Base-by-base conservation (phyloP, 2,797 vertebrate species). In the Cossypha polioptera region DNA sequence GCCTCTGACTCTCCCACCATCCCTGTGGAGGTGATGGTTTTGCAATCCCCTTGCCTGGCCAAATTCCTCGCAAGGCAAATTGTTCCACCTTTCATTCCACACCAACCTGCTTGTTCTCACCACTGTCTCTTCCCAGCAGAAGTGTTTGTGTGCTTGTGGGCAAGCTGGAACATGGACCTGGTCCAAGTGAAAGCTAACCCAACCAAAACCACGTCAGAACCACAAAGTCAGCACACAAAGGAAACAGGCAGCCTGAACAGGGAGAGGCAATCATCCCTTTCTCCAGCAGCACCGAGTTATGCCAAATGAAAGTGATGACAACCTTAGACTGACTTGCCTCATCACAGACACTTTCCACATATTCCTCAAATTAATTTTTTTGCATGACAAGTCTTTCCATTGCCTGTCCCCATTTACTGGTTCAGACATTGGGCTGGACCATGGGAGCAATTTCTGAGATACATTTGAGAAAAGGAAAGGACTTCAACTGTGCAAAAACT, bases 221-320 rank as follows among this genome's bases (percentile, higher is more conserved):
- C 74, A 77, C 59, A 55, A 66, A 89, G 75, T 53, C 58, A 58
- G 76, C 76, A 63, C 74, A 89, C 72, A 74, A 88, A 83, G 5
- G 83, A 47, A 96, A 84, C 14, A 75, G 62, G 88, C 71, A 85
- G 42, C 77, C 62, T 4, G 7, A 91, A 67, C 62, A 85, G 91
- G 94, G 86, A 94, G 81, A 91, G 63, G 96, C 91, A 89, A 69
- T 73, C 81, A 85, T 84, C 81, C 45, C 59, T 71, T 88, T 69
- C 81, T 76, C 77, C 84, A 79, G 89, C 91, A 85, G 74, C 84
- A 82, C 48, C 0, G 0, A 58, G 40, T 77, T 33, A 69, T 17
- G 92, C 94, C 96, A 96, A 95, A 87, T 2, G 17, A 92, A 95
- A 93, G 96, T 3, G 91, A 91, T 94, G 96, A 96, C 96, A 96